A percentile compares a stretch with the other conserved stretches of the same genome.
Evolutionary conservation across 2,888 invertebrate species (phyloP).

Genomic region (Nymphalis urticae): DNA sequence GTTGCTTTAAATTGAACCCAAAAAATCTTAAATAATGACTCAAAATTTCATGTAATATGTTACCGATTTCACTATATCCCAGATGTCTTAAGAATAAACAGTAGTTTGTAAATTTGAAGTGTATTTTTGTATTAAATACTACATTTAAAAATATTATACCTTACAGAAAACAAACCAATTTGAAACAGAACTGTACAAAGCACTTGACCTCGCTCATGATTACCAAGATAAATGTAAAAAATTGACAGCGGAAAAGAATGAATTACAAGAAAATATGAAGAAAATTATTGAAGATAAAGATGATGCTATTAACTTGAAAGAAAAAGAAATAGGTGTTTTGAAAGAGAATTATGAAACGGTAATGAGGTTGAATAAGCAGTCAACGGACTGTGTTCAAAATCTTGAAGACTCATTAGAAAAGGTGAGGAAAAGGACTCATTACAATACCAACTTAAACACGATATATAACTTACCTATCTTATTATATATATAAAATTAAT

Average conservation of each 20-base stretch:
- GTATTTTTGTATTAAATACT: too few species aligned
- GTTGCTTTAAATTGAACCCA: too few species aligned
- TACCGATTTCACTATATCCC: too few species aligned
- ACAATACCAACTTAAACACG: too few species aligned
- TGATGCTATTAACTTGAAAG: constrained; percentile 55
- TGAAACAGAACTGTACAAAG: constrained; percentile 87
- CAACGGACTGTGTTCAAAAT: constrained; percentile 83
- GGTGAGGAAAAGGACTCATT: constrained; percentile 57
- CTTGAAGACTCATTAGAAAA: constrained; percentile 80
- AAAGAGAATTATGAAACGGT: constrained; percentile 77
- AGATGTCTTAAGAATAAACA: too few species aligned
- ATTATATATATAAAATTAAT: too few species aligned
- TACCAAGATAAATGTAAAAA: constrained; percentile 84
- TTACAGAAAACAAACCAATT: constrained; percentile 79
- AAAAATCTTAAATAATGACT: too few species aligned
- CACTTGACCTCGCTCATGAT: constrained; percentile 85
- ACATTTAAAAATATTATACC: too few species aligned
- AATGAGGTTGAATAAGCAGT: constrained; percentile 78
- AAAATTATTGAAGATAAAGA: constrained; percentile 51
- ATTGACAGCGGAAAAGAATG: constrained; percentile 75
- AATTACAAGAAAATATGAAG: constrained; percentile 64
- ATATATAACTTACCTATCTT: too few species aligned
- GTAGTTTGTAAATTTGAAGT: too few species aligned
- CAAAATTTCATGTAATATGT: too few species aligned
- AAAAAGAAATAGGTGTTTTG: constrained; percentile 67